Base-by-base conservation (phyloP, 92 coral and sea anemone genomes). In the Zoanthus solanderi region DNA sequence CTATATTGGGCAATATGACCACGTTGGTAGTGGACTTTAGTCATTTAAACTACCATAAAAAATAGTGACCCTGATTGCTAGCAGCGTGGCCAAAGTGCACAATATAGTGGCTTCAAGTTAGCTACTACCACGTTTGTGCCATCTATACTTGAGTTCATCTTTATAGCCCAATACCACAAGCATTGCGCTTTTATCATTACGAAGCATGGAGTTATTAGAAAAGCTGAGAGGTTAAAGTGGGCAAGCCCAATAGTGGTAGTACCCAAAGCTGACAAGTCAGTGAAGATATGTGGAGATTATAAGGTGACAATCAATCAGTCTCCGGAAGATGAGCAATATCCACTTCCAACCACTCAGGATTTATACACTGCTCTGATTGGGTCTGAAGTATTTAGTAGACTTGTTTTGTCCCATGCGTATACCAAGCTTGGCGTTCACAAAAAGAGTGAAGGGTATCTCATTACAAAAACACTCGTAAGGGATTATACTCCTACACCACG, bases 351-450 rank as follows among this genome's bases (percentile, higher is more conserved):
- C 0, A 53, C 86, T 30, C 92, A 87, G 66, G 92, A 92, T 53
- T 66, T 89, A 76, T 92, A 89, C 57, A 53, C 90, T 9, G 84
- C 92, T 4, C 84, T 92, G 3, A 57, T 60, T 9, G 92, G 84
- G 0, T 89, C 92, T 17, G 89, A 80, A 28, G 85, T 92, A 1
- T 37, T 92, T 89, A 71, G 57, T 18, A 89, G 89, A 44, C 80
- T 92, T 15, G 94, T 89, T 61, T 69, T 92, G 30, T 44, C 94
- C 0, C 92, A 89, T 87, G 87, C 92, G 0, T 90, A 90, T 87
- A 87, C 80, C 0, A 88, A 92, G 79, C n/a, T 92, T 18, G 74
- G 18, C 48, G 88, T 89, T 7, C 83, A 88, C 14, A 75, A 91
- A 50, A 71, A 15, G 10, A 84, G 89, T 34, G 76, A 88, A 29